Percentiles rank a stretch among this genome's conserved stretches.
Evolutionary conservation across 2,888 invertebrate genomes (phyloP).

Genomic region (Chaetogeoica ovagalla): DNA sequence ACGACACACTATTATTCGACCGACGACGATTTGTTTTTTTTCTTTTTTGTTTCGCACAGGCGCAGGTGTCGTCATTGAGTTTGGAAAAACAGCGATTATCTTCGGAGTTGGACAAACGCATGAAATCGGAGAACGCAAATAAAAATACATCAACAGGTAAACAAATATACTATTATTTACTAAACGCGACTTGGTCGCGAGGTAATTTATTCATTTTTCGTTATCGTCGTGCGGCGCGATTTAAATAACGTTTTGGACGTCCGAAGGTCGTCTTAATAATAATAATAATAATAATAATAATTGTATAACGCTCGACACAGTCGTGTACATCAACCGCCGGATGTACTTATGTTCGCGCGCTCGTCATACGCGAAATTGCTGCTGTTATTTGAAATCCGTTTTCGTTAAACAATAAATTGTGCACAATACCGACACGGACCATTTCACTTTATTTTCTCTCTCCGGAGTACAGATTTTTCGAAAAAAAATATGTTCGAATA

Average conservation of each 20-base stretch:
- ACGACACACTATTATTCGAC: no score
- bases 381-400: neutral
- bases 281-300: no score
- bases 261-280: neutral
- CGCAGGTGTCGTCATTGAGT: slow-evolving; percentile 28
- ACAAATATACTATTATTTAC: neutral
- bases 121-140: slow-evolving; percentile 1
- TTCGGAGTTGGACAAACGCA: slow-evolving; percentile 18
- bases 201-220: no score
- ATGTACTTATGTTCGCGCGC: neutral
- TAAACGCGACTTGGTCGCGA: neutral
- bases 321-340: neutral
- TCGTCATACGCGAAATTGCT: neutral
- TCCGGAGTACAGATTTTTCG: no score
- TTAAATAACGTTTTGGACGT: slow-evolving; percentile 17
- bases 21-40: neutral
- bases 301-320: neutral
- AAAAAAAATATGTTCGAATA: no score
- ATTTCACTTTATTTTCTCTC: no score
- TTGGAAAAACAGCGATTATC: slow-evolving; percentile 33
- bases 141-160: slow-evolving; percentile 21
- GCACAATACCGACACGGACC: no score
- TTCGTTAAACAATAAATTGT: neutral
- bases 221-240: neutral
- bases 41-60: neutral